Conservation (phyloP, 37 sponge, comb jelly and placozoan genomes). For the Axinella damicornis region DNA sequence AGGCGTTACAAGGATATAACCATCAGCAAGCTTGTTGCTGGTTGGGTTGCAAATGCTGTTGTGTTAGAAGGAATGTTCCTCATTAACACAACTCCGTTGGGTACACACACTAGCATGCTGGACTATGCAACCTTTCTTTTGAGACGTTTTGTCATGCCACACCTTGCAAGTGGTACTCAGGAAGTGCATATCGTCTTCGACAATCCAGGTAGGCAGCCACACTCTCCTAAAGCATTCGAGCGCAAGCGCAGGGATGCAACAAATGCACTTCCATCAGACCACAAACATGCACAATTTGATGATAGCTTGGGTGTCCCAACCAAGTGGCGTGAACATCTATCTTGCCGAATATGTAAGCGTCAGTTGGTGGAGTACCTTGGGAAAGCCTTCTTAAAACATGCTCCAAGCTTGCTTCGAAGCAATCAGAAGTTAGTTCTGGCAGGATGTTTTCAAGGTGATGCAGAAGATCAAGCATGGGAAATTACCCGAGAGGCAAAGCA, state of each 20-base stretch:
- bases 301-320: background rate
- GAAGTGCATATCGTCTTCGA: constrained; percentile 33
- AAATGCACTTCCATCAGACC: background rate
- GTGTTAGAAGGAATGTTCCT: constrained; percentile 34
- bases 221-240: constrained; percentile 17
- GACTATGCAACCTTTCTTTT: constrained; percentile 6
- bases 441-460: background rate
- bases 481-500: too few species aligned
- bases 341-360: constrained; percentile 12
- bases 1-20: background rate
- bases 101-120: background rate
- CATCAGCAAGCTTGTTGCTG: background rate
- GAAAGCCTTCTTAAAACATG: too few species aligned
- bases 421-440: background rate
- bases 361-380: background rate
- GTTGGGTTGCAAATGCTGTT: constrained; percentile 1
- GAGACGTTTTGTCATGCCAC: background rate
- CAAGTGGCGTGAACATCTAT: constrained; percentile 9
- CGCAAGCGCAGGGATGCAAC: background rate
- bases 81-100: constrained; percentile 23
- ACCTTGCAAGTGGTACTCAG: background rate
- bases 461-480: background rate
- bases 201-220: background rate
- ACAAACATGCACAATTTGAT: background rate
- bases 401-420: too few species aligned